phyloP scores from a whole-genome alignment of 2,113 vertebrate species.

The Bujurquina vittata region DNA sequence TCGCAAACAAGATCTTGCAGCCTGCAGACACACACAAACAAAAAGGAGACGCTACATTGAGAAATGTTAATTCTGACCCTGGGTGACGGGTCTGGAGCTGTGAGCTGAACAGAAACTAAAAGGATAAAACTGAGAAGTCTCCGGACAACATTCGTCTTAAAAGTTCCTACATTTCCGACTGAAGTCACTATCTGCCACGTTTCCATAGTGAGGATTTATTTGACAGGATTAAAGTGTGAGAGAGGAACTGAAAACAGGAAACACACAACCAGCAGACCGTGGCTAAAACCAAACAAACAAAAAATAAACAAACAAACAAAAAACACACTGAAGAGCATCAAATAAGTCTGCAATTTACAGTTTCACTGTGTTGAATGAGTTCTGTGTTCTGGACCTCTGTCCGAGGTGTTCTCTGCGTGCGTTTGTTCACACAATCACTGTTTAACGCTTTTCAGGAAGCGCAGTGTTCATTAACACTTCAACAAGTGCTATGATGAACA shows the following conservation, averaged over 20 bases:
- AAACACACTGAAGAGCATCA: background rate
- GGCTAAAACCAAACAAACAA: background rate
- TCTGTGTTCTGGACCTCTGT: background rate
- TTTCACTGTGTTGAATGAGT: background rate
- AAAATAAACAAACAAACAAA: too few species aligned
- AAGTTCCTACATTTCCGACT: background rate
- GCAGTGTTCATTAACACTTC: background rate
- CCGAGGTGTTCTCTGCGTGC: background rate
- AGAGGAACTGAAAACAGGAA: background rate
- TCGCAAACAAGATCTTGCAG: background rate
- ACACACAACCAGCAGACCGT: background rate
- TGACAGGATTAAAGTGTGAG: background rate
- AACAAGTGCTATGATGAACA: background rate
- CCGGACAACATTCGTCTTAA: background rate
- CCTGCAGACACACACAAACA: background rate
- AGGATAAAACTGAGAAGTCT: background rate
- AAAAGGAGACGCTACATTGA: background rate
- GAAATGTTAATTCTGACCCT: background rate
- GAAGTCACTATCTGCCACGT: background rate
- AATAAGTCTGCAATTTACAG: background rate
- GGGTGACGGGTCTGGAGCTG: background rate
- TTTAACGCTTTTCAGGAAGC: background rate
- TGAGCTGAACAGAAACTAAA: constrained; percentile 1
- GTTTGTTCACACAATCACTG: background rate
- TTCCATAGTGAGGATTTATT: background rate